A percentile compares a stretch with the other conserved stretches of the same genome.
Conservation (phyloP, 2,888 invertebrate species). For the Odontocerum albicorne region DNA sequence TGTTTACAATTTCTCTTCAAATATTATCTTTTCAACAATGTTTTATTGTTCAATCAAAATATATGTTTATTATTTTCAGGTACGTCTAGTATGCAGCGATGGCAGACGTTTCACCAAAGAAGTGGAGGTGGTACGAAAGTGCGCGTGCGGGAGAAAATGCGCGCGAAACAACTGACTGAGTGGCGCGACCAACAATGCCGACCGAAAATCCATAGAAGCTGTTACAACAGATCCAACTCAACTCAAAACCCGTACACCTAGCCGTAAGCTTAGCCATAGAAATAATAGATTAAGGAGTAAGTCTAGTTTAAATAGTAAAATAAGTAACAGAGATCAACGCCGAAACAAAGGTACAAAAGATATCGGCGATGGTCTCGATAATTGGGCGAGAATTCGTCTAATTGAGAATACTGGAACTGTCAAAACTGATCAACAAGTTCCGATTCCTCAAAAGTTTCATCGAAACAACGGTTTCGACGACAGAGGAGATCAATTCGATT, state of each 20-base stretch:
- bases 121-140: constrained; percentile 94
- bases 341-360: background rate
- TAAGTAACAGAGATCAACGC: too few species aligned
- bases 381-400: background rate
- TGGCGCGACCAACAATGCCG: constrained; percentile 33
- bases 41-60: too few species aligned
- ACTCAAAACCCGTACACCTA: constrained; percentile 1
- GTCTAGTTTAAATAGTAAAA: too few species aligned
- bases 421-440: too few species aligned
- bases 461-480: too few species aligned
- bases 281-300: constrained; percentile 7
- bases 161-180: constrained; percentile 59
- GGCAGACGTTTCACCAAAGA: constrained; percentile 94
- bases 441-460: too few species aligned
- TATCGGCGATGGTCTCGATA: background rate
- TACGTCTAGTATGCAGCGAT: constrained; percentile 88
- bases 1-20: too few species aligned
- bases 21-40: too few species aligned
- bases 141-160: constrained; percentile 93
- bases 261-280: constrained; percentile 23
- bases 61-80: too few species aligned
- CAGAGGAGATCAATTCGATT: too few species aligned
- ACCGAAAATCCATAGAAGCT: background rate
- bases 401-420: background rate
- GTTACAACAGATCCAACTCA: constrained; percentile 3